Evolutionary conservation across 1,140 invertebrate genomes (phyloP).

Genomic region (Caerostris darwini): DNA sequence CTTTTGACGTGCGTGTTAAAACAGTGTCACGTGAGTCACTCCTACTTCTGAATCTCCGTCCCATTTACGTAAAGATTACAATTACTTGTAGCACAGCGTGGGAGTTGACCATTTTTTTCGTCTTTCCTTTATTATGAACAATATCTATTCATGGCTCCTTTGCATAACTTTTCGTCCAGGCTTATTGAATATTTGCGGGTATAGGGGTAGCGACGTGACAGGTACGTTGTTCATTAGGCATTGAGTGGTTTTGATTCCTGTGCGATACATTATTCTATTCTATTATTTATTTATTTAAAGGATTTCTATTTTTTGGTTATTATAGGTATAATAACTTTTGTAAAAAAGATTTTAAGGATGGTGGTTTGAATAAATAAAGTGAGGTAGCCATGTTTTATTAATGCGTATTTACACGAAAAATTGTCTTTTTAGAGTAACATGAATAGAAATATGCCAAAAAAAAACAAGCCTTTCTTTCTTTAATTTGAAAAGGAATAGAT

Average conservation of each 20-base stretch:
- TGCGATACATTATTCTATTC: background rate
- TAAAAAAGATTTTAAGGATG: background rate
- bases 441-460: too few relatives aligned
- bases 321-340: background rate
- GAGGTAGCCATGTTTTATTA: too few relatives aligned
- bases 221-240: background rate
- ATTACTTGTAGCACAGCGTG: conserved; percentile 18
- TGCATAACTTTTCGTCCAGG: conserved; percentile 1
- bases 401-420: too few relatives aligned
- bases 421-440: too few relatives aligned
- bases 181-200: background rate
- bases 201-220: background rate
- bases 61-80: background rate
- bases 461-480: too few relatives aligned
- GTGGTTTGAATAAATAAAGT: too few relatives aligned
- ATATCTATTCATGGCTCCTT: conserved; percentile 13
- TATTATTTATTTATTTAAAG: background rate
- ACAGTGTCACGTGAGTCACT: conserved; percentile 33
- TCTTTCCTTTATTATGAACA: background rate
- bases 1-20: conserved; percentile 32
- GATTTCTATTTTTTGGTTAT: background rate
- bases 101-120: background rate
- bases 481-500: too few relatives aligned
- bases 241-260: background rate
- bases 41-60: conserved; percentile 34